Evolutionary conservation across 2,113 vertebrate genomes (phyloP).

Genomic region (Oreocharis arfaki): DNA sequence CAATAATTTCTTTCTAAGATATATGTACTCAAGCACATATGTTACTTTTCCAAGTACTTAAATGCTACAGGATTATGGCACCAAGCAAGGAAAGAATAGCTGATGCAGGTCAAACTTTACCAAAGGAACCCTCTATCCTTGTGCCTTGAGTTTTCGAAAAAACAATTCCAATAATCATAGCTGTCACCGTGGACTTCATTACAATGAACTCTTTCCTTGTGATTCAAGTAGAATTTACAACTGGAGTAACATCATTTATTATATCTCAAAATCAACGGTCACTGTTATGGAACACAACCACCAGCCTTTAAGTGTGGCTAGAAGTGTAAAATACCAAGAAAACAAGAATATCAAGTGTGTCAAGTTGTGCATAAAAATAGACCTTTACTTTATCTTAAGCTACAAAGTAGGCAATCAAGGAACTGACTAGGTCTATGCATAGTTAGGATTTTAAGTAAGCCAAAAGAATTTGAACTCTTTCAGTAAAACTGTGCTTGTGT

Average conservation of each 20-base stretch:
- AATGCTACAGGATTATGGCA: background rate
- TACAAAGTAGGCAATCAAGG: slow-evolving; percentile 4
- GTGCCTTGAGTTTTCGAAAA: background rate
- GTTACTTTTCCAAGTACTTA: background rate
- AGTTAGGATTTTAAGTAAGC: slow-evolving; percentile 2
- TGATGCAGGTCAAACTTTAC: background rate
- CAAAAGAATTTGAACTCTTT: background rate
- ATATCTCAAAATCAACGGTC: background rate
- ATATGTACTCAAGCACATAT: background rate
- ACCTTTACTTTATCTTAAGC: background rate
- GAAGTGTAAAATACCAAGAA: background rate
- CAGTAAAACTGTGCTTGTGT: background rate
- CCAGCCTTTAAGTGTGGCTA: background rate
- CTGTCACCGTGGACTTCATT: background rate
- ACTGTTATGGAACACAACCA: background rate
- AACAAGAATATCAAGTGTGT: background rate
- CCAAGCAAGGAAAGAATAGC: background rate
- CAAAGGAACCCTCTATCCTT: background rate
- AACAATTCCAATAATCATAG: background rate
- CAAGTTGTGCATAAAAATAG: slow-evolving; percentile 19
- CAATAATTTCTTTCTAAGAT: background rate
- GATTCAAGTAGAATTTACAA: background rate
- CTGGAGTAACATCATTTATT: background rate
- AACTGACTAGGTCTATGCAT: slow-evolving; percentile 30
- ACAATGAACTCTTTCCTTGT: background rate